Conservation (phyloP, 2,797 vertebrate genomes). For the Coreius guichenoti region DNA sequence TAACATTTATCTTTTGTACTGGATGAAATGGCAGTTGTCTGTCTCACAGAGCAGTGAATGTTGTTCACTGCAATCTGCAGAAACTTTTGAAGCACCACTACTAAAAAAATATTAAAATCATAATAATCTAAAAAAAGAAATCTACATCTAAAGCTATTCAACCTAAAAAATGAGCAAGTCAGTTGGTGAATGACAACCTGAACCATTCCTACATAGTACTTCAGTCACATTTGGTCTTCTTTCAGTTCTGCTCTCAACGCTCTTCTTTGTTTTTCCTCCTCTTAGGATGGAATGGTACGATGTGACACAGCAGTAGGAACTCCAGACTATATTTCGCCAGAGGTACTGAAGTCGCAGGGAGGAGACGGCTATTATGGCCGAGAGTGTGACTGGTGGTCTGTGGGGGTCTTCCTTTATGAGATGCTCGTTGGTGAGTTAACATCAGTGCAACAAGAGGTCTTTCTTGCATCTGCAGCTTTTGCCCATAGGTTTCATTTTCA, state of each 20-base stretch:
- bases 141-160: neutral
- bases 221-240: neutral
- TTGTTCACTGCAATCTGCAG: neutral
- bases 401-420: conserved; percentile 97
- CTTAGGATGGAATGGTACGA: conserved; percentile 98
- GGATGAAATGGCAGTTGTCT: neutral
- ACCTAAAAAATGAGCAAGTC: neutral
- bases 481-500: neutral
- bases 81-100: neutral
- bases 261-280: neutral
- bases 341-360: conserved; percentile 98
- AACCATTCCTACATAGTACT: neutral
- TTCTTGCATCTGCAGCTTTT: neutral
- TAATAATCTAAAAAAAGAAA: neutral
- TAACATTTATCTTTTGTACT: neutral
- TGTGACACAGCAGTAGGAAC: conserved; percentile 98
- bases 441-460: neutral
- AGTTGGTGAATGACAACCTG: neutral
- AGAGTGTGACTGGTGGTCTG: conserved; percentile 99
- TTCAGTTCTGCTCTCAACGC: neutral
- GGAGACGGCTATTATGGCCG: conserved; percentile 97
- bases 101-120: neutral
- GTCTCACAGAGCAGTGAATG: neutral
- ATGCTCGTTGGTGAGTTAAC: conserved; percentile 96
- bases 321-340: conserved; percentile 98